Evolutionary conservation across 2,797 vertebrate genomes (phyloP).

Genomic region (Schizopygopsis pylzovi): DNA sequence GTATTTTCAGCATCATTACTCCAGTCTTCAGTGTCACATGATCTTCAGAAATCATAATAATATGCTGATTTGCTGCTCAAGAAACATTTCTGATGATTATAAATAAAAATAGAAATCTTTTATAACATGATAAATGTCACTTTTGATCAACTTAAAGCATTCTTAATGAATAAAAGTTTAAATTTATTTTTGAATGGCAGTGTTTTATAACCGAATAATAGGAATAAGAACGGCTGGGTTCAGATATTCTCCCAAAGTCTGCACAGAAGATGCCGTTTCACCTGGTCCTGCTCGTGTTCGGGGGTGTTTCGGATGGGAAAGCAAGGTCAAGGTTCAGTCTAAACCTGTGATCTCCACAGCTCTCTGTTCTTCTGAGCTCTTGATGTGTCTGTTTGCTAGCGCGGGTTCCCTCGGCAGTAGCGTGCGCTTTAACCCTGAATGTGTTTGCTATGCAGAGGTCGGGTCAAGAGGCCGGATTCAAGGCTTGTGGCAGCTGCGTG

Average conservation of each 20-base stretch:
- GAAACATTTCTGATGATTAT: background rate
- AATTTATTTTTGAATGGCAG: background rate
- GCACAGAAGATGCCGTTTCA: background rate
- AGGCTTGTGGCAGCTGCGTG: slow-evolving; percentile 25
- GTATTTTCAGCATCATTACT: background rate
- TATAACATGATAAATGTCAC: background rate
- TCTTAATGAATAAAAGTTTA: background rate
- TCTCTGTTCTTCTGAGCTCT: slow-evolving; percentile 5
- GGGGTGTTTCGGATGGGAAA: background rate
- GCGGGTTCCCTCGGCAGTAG: background rate
- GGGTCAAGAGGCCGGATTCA: background rate
- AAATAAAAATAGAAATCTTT: background rate
- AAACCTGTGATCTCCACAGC: background rate
- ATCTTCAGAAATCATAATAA: background rate
- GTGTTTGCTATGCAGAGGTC: slow-evolving; percentile 27
- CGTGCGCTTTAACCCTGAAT: background rate
- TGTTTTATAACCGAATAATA: background rate
- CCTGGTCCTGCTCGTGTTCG: background rate
- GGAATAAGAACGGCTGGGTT: background rate
- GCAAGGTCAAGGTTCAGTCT: slow-evolving; percentile 22
- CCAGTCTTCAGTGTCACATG: background rate
- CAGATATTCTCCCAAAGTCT: background rate
- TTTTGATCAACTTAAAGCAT: background rate
- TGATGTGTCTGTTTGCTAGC: background rate
- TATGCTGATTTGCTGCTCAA: background rate